Percentiles rank a stretch among this genome's conserved stretches.
Conservation (phyloP, 2,797 vertebrate genomes). For the Emys orbicularis region DNA sequence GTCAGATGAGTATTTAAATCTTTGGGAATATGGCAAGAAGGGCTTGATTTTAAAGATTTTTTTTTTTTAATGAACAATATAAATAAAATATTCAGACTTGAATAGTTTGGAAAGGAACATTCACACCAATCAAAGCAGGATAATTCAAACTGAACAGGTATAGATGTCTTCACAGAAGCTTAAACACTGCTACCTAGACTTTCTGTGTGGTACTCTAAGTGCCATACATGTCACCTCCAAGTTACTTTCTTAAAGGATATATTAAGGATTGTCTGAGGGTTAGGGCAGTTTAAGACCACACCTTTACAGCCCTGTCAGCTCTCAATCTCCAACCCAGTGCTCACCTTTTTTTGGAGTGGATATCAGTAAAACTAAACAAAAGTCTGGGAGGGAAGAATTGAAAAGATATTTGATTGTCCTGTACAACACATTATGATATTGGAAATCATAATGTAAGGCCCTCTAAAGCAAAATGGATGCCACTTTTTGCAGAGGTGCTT, state of each 20-base stretch:
- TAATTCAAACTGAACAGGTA: neutral
- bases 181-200: neutral
- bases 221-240: neutral
- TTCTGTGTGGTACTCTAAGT: fast-evolving
- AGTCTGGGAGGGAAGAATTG: neutral
- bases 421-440: neutral
- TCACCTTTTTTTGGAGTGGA: neutral
- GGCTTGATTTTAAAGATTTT: neutral
- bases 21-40: neutral
- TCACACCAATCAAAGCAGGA: neutral
- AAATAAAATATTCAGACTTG: neutral
- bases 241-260: neutral
- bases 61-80: neutral
- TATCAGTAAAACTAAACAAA: neutral
- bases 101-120: neutral
- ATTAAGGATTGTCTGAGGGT: neutral
- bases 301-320: neutral
- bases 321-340: neutral
- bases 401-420: neutral
- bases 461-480: neutral
- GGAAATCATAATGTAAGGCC: neutral
- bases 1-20: neutral
- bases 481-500: neutral
- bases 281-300: neutral
- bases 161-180: neutral